Conservation (phyloP, 2,113 vertebrate species). For the Rhynchomys soricoides region DNA sequence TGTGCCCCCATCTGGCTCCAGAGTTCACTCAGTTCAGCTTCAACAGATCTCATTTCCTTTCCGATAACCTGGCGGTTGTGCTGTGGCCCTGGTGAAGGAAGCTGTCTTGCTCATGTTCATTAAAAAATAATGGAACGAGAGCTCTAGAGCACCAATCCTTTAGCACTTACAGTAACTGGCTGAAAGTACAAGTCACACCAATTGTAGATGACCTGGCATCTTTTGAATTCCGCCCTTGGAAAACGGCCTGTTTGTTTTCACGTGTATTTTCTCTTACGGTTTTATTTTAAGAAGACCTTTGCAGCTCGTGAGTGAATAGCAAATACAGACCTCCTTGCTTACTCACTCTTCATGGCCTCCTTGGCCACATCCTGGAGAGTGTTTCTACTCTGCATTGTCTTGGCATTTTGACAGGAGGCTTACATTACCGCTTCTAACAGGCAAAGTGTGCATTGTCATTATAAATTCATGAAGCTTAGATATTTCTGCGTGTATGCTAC, state of each 20-base stretch:
- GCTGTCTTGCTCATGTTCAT: conserved; percentile 30
- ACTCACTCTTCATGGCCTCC: not conserved
- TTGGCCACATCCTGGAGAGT: conserved; percentile 61
- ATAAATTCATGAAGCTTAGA: conserved; percentile 84
- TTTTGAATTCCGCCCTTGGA: conserved; percentile 36
- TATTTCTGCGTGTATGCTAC: conserved; percentile 84
- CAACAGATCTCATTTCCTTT: conserved; percentile 57
- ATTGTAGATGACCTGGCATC: not conserved
- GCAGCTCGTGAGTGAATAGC: conserved; percentile 16
- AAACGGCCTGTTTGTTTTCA: not conserved
- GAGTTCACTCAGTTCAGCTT: conserved; percentile 45
- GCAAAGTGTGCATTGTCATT: conserved; percentile 79
- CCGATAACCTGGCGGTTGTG: conserved; percentile 32
- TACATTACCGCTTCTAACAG: conserved; percentile 76
- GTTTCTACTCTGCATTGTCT: conserved; percentile 67
- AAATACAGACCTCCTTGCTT: conserved; percentile 59
- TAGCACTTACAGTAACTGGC: conserved; percentile 34
- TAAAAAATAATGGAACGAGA: conserved; percentile 39
- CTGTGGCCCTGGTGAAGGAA: conserved; percentile 37
- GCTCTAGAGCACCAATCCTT: conserved; percentile 31
- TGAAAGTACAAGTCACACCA: not conserved
- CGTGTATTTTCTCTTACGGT: not conserved
- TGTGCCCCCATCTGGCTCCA: conserved; percentile 34
- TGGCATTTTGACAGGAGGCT: conserved; percentile 80
- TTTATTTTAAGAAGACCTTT: conserved; percentile 14